Conservation (phyloP, 1,140 invertebrate genomes). For the Manduca sexta region DNA sequence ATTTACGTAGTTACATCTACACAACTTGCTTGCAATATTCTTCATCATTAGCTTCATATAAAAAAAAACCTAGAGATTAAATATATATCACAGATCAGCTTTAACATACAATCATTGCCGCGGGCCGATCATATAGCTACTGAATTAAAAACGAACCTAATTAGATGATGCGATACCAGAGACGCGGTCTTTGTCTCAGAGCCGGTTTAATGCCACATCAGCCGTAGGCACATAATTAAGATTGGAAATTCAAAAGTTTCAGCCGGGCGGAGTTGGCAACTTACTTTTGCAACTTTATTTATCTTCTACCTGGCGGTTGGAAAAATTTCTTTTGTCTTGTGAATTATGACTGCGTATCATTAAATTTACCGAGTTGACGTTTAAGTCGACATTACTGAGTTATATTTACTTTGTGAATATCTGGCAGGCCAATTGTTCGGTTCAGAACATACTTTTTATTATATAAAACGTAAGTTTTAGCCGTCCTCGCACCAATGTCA, state of each 20-base stretch:
- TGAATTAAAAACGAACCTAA: too few relatives aligned
- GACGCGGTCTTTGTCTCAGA: constrained; percentile 8
- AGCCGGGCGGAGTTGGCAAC: neutral
- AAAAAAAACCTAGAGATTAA: too few relatives aligned
- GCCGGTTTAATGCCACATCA: constrained; percentile 9
- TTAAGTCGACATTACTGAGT: neutral
- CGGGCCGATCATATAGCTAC: too few relatives aligned
- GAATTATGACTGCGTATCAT: neutral
- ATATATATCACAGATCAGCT: too few relatives aligned
- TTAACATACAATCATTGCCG: too few relatives aligned
- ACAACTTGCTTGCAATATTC: too few relatives aligned
- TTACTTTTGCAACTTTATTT: constrained; percentile 21
- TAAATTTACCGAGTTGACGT: neutral
- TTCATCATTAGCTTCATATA: too few relatives aligned
- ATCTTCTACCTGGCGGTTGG: constrained; percentile 10
- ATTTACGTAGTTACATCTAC: too few relatives aligned
- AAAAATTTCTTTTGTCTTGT: constrained; percentile 14
- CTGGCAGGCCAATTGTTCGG: neutral
- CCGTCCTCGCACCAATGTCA: too few relatives aligned
- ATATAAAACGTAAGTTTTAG: too few relatives aligned
- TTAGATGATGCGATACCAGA: constrained; percentile 19
- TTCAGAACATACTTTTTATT: too few relatives aligned
- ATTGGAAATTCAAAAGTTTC: constrained; percentile 19
- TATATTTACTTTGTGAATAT: neutral
- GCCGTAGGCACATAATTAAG: constrained; percentile 18